A percentile compares a stretch with the other conserved stretches of the same genome.
These are phyloP conservation scores for Tetraodon nigroviridis DNA, from an alignment of 2,113 vertebrate genomes.

Conservation along the genomic window DNA sequence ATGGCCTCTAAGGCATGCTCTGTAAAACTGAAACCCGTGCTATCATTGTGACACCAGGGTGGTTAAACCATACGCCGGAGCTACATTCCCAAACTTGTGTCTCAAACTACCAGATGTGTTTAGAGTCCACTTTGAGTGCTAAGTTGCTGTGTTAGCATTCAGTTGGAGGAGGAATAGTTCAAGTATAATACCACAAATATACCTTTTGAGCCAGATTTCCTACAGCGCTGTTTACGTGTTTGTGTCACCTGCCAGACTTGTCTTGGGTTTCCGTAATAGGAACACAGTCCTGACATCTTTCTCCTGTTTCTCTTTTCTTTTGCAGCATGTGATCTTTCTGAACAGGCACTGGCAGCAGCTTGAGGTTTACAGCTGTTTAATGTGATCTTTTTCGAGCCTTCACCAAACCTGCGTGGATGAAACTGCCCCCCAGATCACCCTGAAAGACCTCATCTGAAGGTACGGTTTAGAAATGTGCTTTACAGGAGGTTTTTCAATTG, in stretches of 20 bases:
- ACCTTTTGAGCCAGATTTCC: neutral
- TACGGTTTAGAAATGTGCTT: conserved; percentile 27
- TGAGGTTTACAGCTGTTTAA: conserved; percentile 39
- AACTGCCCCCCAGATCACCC: conserved; percentile 26
- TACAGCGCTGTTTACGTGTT: neutral
- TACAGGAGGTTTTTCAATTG: too few species aligned
- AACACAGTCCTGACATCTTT: neutral
- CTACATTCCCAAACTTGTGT: too few species aligned
- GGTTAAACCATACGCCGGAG: neutral
- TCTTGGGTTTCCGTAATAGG: too few species aligned
- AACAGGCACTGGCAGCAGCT: conserved; percentile 55
- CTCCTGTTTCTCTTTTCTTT: conserved; percentile 29
- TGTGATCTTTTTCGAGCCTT: conserved; percentile 36
- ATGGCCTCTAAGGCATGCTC: conserved; percentile 21
- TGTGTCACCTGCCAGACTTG: too few species aligned
- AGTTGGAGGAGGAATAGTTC: too few species aligned
- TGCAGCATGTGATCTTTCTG: conserved; percentile 69
- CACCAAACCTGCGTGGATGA: conserved; percentile 39
- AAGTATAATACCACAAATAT: neutral
- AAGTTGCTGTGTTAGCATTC: too few species aligned
- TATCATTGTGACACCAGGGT: conserved; percentile 1
- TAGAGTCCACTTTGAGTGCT: too few species aligned
- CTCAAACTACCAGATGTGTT: too few species aligned
- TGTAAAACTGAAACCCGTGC: conserved; percentile 11
- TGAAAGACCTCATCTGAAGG: conserved; percentile 66